Base-by-base conservation (phyloP, 2,113 vertebrate species). In the Mixornis gularis region DNA sequence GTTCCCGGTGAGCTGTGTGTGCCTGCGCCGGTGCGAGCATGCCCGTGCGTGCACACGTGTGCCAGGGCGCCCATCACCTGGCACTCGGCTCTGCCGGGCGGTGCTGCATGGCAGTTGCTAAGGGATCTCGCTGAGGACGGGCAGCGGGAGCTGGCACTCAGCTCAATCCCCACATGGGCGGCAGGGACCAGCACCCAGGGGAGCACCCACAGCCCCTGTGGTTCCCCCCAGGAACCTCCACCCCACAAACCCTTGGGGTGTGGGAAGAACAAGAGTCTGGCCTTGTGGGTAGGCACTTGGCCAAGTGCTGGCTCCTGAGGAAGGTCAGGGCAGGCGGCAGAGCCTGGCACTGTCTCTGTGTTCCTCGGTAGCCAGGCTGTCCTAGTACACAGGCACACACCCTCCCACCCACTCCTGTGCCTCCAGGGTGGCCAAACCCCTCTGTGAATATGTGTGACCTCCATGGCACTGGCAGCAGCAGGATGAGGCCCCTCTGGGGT, bases 171-270 rank as follows among this genome's bases (percentile, higher is more conserved):
- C 7, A 0, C 48, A 4, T 8, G 83, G 76, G 27, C 1, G 1
- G 40, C 0, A 0, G 55, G 43, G 32, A 25, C 3, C 1, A 3
- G 34, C 18, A 14, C 29, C 36, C 3, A 1, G 19, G 30, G 51
- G 19, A 73, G 70, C 40, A 27, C 51, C 60, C 44, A 24, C 32
- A 59, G 51, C 17, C 10, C 26, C 58, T 3, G 1, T 8, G 38
- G 38, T 18, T 58, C 17, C 32, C 26, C 17, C 10, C n/a, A 8
- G 41, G 25, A 32, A 20, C 17, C 25, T 21, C 20, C 34, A 40
- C 40, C 17, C 30, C 65, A 26, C 0, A 0, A 36, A 64, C 12
- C 13, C 32, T 8, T 1, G 2, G 0, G 32, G 3, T 17, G 53
- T 2, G 27, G 69, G 64, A 24, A 43, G 16, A 36, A 17, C 6